phyloP scores from a whole-genome alignment of 2,797 vertebrate species.

The Rhinophrynus dorsalis region DNA sequence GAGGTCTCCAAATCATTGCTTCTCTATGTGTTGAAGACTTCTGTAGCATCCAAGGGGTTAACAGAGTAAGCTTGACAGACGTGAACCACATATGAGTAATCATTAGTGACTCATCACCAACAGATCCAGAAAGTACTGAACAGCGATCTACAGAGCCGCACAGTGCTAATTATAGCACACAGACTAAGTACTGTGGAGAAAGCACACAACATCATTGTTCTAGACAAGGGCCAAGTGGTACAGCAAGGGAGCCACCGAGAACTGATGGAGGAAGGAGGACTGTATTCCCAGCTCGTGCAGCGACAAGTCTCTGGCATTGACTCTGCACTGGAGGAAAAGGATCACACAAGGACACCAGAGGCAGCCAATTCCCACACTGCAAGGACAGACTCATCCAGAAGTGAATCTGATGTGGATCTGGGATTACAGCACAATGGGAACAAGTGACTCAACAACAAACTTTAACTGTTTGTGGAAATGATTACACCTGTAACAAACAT shows the following conservation, averaged over 20 bases:
- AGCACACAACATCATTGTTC: conserved; percentile 79
- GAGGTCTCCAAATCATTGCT: not conserved
- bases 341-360: not conserved
- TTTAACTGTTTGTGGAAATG: no score
- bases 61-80: conserved; percentile 1
- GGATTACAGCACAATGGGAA: not conserved
- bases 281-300: conserved; percentile 89
- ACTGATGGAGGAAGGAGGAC: conserved; percentile 83
- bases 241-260: conserved; percentile 87
- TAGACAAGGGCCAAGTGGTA: conserved; percentile 79
- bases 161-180: conserved; percentile 89
- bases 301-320: conserved; percentile 84
- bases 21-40: no score
- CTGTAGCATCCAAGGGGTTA: not conserved
- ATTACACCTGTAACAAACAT: no score
- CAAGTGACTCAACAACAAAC: conserved; percentile 1
- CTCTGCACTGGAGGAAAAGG: conserved; percentile 52
- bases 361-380: not conserved
- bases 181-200: conserved; percentile 93
- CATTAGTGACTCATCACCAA: not conserved
- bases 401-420: not conserved
- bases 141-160: conserved; percentile 75
- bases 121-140: conserved; percentile 93
- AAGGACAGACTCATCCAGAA: not conserved
- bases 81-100: conserved; percentile 17